Evolutionary conservation across 2,113 vertebrate species (phyloP), one percentile per base, ranked within the genome.

Genomic region (Festucalex cinctus): DNA sequence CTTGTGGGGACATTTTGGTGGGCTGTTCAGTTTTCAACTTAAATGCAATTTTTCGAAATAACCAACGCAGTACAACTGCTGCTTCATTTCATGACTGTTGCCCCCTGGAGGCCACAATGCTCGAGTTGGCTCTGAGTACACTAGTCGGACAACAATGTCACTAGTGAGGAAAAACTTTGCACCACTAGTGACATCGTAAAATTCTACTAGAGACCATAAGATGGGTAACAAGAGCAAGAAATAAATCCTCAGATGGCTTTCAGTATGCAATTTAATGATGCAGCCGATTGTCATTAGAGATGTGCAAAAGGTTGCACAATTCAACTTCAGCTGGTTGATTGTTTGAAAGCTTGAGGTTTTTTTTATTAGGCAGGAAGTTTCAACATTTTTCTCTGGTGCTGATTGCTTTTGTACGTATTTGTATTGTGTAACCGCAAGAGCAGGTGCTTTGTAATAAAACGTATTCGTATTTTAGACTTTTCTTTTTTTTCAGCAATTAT

Each of bases 351-450:
- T 73, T 54, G 53, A 54, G 22, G 12, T 5, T 60, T 53, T 6
- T 80, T 77, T 75, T 62, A 41, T 58, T 12, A 68, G 24, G 63
- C 54, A 17, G 39, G 13, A 3, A 41, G 39, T 46, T 20, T 39
- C 16, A 49, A 51, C 1, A 61, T 53, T n/a, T 17, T n/a, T 24
- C 32, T 53, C 26, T 60, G 78, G 78, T 79, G 76, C 78, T 83
- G 53, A 54, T 62, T 71, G 69, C 28, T n/a, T 74, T 69, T 69
- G 71, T 9, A 35, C 61, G 26, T 16, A 48, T 69, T 58, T 35
- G 26, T 63, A 20, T 56, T 17, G 39, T 65, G 56, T 59, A 62
- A 43, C 20, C 2, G 7, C 57, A 36, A 59, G 3, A 35, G 35
- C 4, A 9, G 19, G 9, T 37, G 57, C 32, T 36, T 36, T 59